Evolutionary conservation across 2,888 invertebrate species (phyloP).

Genomic region (Heliconius cydno): DNA sequence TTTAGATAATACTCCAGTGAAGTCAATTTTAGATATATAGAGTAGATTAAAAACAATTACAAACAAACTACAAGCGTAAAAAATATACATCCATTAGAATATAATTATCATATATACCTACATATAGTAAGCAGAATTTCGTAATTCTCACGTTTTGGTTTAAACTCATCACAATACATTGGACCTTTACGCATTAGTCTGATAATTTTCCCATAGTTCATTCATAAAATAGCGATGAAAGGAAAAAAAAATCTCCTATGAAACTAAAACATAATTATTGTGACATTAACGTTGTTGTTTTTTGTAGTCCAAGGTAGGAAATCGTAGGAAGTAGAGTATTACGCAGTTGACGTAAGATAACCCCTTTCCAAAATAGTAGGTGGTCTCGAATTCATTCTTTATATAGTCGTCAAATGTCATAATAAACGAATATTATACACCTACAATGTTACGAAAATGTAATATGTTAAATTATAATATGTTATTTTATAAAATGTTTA

Average conservation of each 20-base stretch:
- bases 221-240: slow-evolving; percentile 59
- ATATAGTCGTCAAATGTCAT: slow-evolving; percentile 44
- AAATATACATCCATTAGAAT: slow-evolving; percentile 9
- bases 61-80: slow-evolving; percentile 9
- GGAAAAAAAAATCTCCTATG: slow-evolving; percentile 40
- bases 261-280: slow-evolving; percentile 62
- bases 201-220: slow-evolving; percentile 65
- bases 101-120: background rate
- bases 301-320: slow-evolving; percentile 46
- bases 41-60: background rate
- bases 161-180: background rate
- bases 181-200: slow-evolving; percentile 14
- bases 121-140: background rate
- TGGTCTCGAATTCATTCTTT: slow-evolving; percentile 55
- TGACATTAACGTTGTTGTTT: slow-evolving; percentile 63
- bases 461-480: background rate
- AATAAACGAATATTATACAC: slow-evolving; percentile 35
- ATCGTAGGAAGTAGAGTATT: slow-evolving; percentile 60
- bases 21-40: background rate
- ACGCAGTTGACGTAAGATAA: slow-evolving; percentile 54
- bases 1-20: background rate
- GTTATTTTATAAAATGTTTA: background rate
- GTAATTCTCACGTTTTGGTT: slow-evolving; percentile 17
- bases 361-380: slow-evolving; percentile 72
- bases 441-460: background rate